Percentiles rank a stretch among this genome's conserved stretches.
Evolutionary conservation across 37 sponge, comb jelly and placozoan species (phyloP).

Genomic region (Lycopodina hypogea): DNA sequence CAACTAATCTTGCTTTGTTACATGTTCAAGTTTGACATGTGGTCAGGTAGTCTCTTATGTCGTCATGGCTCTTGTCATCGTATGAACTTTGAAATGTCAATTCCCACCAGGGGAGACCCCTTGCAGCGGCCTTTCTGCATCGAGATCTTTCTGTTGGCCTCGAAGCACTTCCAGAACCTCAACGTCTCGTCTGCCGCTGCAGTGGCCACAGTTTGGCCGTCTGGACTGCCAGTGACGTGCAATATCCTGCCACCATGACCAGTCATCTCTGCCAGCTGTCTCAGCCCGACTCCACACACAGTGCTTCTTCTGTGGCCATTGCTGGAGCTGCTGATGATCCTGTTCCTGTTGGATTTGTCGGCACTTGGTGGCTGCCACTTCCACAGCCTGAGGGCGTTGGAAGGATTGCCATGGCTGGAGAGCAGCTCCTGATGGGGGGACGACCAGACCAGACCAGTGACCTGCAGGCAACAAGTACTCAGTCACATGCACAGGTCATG

Average conservation of each 20-base stretch:
- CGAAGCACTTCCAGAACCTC: slow-evolving; percentile 88
- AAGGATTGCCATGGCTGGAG: slow-evolving; percentile 81
- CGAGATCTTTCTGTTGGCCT: background rate
- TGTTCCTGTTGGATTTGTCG: background rate
- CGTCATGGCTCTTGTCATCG: background rate
- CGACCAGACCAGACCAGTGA: slow-evolving; percentile 82
- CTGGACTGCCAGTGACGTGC: slow-evolving; percentile 67
- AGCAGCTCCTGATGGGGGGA: slow-evolving; percentile 68
- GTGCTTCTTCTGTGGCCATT: background rate
- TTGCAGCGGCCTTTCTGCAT: background rate
- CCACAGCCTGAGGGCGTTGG: slow-evolving; percentile 81
- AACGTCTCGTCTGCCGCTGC: slow-evolving; percentile 90
- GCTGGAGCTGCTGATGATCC: background rate
- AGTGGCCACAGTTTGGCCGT: slow-evolving; percentile 77
- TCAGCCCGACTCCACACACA: slow-evolving; percentile 9
- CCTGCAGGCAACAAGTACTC: slow-evolving; percentile 28
- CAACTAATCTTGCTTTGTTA: no score
- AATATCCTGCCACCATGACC: slow-evolving; percentile 81
- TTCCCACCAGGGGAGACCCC: background rate
- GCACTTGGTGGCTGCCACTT: slow-evolving; percentile 14
- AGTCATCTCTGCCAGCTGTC: slow-evolving; percentile 39
- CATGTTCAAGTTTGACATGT: no score
- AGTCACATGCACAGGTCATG: background rate
- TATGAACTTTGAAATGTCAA: slow-evolving; percentile 13
- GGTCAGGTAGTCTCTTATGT: no score